Evolutionary conservation across 2,888 invertebrate species (phyloP).

Genomic region (Scaptomyza parva): DNA sequence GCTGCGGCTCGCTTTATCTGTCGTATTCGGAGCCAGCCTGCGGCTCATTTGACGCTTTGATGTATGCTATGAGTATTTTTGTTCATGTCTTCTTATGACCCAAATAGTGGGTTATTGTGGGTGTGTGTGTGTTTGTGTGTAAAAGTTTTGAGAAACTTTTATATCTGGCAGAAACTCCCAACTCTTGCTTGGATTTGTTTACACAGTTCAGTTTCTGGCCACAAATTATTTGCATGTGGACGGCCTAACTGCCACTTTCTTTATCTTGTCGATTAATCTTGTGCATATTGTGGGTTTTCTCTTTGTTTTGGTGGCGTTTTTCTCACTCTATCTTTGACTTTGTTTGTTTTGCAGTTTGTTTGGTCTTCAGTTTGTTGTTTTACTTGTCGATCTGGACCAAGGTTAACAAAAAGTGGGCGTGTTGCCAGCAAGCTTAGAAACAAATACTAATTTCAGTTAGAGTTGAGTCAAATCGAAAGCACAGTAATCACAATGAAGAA

Average conservation of each 20-base stretch:
- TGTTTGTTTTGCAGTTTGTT: constrained; percentile 54
- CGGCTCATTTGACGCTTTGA: constrained; percentile 63
- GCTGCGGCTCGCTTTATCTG: constrained; percentile 56
- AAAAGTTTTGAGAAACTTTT: constrained; percentile 61
- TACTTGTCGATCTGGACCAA: constrained; percentile 26
- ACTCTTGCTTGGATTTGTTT: constrained; percentile 52
- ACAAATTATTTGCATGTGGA: constrained; percentile 72
- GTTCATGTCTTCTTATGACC: constrained; percentile 18
- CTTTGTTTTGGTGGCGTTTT: constrained; percentile 25
- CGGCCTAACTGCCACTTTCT: constrained; percentile 3
- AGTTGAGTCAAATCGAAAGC: constrained; percentile 20
- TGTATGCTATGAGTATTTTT: constrained; percentile 58
- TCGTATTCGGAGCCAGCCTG: constrained; percentile 33
- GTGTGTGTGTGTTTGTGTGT: constrained; percentile 16
- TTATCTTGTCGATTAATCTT: constrained; percentile 70
- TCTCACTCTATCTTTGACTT: neutral
- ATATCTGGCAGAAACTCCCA: constrained; percentile 18
- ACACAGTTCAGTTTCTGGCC: constrained; percentile 55
- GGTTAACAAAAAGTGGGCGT: constrained; percentile 15
- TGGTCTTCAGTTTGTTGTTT: constrained; percentile 26
- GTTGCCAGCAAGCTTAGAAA: constrained; percentile 3
- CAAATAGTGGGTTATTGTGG: constrained; percentile 6
- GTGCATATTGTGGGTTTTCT: constrained; percentile 31
- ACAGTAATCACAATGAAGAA: neutral
- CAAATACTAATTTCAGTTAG: constrained; percentile 13